Conservation (phyloP, 2,113 vertebrate genomes). For the Charadrius vociferus region DNA sequence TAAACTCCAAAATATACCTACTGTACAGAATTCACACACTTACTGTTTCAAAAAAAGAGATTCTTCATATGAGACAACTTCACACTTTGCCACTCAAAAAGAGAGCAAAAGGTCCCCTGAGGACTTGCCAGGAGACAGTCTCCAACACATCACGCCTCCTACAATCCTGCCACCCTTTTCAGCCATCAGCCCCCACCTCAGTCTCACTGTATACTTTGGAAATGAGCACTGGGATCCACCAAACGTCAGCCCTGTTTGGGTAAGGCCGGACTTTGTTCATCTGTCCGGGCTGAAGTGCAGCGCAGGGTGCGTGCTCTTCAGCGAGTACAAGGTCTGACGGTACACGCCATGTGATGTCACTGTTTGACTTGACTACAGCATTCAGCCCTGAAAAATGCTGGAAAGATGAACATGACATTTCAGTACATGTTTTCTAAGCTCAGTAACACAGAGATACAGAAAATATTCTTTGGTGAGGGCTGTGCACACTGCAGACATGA, state of each 20-base stretch:
- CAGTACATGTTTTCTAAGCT: neutral
- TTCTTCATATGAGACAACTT: neutral
- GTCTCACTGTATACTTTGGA: neutral
- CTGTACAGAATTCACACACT: neutral
- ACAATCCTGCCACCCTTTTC: neutral
- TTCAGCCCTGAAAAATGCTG: neutral
- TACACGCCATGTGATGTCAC: neutral
- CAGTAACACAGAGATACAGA: neutral
- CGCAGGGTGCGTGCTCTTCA: neutral
- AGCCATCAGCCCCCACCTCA: neutral
- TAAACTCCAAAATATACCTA: neutral
- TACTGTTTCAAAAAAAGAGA: neutral
- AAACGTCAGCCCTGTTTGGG: neutral
- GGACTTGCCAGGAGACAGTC: neutral
- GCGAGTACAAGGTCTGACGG: neutral
- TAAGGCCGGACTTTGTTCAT: neutral
- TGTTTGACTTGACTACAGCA: neutral
- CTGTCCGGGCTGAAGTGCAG: neutral
- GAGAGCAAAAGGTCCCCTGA: neutral
- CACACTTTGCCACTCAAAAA: neutral
- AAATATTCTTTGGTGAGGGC: neutral
- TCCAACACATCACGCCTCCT: neutral
- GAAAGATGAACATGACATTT: neutral
- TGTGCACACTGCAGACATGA: neutral
- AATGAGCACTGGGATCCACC: neutral